phyloP scores from a whole-genome alignment of 2,113 vertebrate species.

The Erpornis zantholeuca region DNA sequence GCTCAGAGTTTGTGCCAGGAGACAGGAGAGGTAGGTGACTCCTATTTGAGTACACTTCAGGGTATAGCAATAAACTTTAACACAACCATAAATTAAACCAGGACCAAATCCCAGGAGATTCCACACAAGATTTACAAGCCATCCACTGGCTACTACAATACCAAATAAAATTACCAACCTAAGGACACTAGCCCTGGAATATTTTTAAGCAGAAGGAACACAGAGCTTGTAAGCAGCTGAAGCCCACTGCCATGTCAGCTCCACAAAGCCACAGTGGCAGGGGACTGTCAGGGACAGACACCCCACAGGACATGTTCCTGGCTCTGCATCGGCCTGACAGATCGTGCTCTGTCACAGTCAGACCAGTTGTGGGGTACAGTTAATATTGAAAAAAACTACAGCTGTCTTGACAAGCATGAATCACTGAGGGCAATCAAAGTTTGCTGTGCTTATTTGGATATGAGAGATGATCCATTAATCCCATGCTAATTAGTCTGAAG shows the following conservation, averaged over 20 bases:
- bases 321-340: fast-evolving
- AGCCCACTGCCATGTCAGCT: neutral
- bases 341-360: fast-evolving
- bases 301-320: neutral
- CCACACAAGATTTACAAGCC: neutral
- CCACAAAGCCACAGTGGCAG: neutral
- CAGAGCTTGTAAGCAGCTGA: neutral
- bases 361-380: neutral
- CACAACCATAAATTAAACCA: neutral
- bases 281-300: neutral
- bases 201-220: neutral
- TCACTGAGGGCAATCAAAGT: conserved; percentile 48
- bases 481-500: conserved; percentile 45
- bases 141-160: neutral
- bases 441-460: conserved; percentile 37
- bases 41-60: neutral
- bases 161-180: neutral
- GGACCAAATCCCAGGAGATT: neutral
- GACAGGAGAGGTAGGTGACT: neutral
- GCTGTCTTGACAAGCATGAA: neutral
- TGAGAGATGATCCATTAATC: conserved; percentile 55
- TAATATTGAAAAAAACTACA: neutral
- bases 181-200: neutral
- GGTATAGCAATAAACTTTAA: neutral
- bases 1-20: neutral